Evolutionary conservation across 2,888 invertebrate species (phyloP), one percentile per base, ranked within the genome.

Genomic region (Hoplodrina ambigua): DNA sequence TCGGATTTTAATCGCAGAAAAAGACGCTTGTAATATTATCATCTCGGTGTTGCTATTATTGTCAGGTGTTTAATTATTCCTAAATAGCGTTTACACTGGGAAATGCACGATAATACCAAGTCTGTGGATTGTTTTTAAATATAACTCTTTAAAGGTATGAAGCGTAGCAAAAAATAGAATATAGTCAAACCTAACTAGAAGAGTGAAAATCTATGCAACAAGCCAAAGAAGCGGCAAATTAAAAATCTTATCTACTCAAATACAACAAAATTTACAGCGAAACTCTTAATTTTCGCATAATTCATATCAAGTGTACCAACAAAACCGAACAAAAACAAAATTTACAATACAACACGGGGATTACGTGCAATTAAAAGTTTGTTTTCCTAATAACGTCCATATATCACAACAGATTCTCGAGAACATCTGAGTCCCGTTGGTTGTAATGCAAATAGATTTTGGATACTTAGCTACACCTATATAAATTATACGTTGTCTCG

Each of bases 341-440:
- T 87, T 86, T 85, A 82, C 89, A 88, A 85, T 88, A 90, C 90
- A 90, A 89, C 86, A 85, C 84, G 82, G 90, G 92, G 92, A 94
- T 94, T 94, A 89, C 84, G 79, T 84, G 90, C 93, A 94, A 94
- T 95, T 94, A 94, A 94, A 95, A 95, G 90, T 95, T 95, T 92
- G 90, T 90, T 91, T 88, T 88, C 89, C 89, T 86, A 92, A 93
- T 93, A 93, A 92, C 89, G 86, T 88, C 88, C 91, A 90, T 94
- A 93, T 91, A 93, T 94, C 92, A 94, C 86, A 85, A 86, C 86
- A 85, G 90, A 89, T 86, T 87, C 85, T 81, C 75, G 65, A 69
- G 84, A 88, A 89, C 94, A 94, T 91, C 94, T 94, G 94, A 89
- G 93, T 71, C 92, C 90, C 83, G 81, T 79, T 79, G 90, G 88